Percentiles rank a stretch among this genome's conserved stretches.
Conservation (phyloP, 2,113 vertebrate species). For the Podocnemis expansa region DNA sequence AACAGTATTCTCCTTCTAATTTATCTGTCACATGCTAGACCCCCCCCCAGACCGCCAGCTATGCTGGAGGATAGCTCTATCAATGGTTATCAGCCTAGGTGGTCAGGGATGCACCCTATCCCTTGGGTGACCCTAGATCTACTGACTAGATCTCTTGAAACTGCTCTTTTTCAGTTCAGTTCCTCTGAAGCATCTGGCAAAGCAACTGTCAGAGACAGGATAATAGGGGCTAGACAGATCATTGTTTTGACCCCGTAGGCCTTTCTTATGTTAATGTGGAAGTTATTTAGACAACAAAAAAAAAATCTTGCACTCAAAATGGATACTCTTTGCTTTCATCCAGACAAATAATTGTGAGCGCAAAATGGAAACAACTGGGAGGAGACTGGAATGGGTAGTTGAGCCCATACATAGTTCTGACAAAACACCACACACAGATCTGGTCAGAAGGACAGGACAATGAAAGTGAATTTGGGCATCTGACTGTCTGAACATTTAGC, state of each 20-base stretch:
- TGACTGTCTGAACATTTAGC: not conserved
- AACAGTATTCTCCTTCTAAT: not conserved
- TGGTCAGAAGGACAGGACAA: constrained; percentile 11
- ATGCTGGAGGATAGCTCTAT: not conserved
- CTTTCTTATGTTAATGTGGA: too few relatives aligned
- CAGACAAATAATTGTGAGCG: not conserved
- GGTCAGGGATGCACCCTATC: too few relatives aligned
- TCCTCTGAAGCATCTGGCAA: too few relatives aligned
- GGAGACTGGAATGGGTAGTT: not conserved
- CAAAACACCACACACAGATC: not conserved
- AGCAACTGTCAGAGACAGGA: too few relatives aligned
- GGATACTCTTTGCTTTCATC: not conserved
- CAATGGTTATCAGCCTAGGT: too few relatives aligned
- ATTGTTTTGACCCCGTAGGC: too few relatives aligned
- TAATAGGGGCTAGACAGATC: too few relatives aligned
- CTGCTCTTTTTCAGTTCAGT: too few relatives aligned
- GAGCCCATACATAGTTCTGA: not conserved
- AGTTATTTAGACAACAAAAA: not conserved
- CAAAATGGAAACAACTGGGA: not conserved
- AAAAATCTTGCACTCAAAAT: not conserved
- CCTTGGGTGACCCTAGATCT: too few relatives aligned
- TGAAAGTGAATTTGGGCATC: not conserved
- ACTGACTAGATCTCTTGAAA: too few relatives aligned
- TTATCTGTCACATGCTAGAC: not conserved
- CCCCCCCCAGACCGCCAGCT: not conserved